phyloP scores from a whole-genome alignment of 2,113 vertebrate species.

The Ciconia maguari region DNA sequence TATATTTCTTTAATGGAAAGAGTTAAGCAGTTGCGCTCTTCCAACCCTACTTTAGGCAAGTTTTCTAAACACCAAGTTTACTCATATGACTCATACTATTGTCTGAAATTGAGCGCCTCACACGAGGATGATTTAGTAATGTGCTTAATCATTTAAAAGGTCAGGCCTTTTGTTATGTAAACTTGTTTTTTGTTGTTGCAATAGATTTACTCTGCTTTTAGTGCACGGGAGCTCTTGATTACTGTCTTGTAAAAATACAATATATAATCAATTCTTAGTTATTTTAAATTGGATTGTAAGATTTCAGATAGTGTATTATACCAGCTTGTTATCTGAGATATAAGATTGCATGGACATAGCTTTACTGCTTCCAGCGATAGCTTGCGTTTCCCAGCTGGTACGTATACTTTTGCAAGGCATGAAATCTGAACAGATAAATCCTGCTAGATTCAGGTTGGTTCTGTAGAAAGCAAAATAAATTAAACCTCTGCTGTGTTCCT shows the following conservation, averaged over 20 bases:
- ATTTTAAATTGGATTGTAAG: background rate
- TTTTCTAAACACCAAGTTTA: constrained; percentile 2
- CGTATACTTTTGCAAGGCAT: background rate
- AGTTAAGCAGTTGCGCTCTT: background rate
- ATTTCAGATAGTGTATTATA: background rate
- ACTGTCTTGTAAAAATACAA: background rate
- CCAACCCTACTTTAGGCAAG: background rate
- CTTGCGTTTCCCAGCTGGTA: background rate
- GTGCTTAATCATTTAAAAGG: constrained; percentile 31
- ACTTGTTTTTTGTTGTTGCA: constrained; percentile 2
- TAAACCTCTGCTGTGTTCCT: background rate
- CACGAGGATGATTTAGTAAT: constrained; percentile 26
- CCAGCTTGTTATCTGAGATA: background rate
- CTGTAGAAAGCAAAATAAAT: background rate
- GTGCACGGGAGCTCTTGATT: background rate
- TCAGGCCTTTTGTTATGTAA: constrained; percentile 50
- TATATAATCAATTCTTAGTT: background rate
- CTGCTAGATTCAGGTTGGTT: background rate
- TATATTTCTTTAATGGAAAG: background rate
- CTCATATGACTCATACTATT: constrained; percentile 46
- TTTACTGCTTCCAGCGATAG: background rate
- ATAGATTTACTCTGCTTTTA: background rate
- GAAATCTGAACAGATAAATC: background rate
- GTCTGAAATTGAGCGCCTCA: constrained; percentile 34
- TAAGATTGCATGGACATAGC: background rate